A percentile compares a stretch with the other conserved stretches of the same genome.
These are phyloP conservation scores for Ameiurus melas DNA, from an alignment of 2,113 vertebrate genomes.

Conservation along the genomic window DNA sequence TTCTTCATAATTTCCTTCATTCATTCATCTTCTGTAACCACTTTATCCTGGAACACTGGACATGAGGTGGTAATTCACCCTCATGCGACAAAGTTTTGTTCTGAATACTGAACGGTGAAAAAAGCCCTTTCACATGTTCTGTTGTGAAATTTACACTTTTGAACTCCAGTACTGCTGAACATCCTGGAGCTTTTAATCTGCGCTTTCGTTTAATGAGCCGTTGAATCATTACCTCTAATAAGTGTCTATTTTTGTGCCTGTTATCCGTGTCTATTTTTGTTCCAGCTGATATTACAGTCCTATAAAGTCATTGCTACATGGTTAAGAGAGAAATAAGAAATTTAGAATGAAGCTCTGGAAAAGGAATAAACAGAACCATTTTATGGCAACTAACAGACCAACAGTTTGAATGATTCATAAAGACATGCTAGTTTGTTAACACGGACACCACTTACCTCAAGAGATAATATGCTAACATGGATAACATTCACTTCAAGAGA, in stretches of 20 bases:
- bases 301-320: neutral
- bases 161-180: neutral
- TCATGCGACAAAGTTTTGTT: neutral
- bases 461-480: neutral
- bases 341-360: neutral
- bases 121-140: neutral
- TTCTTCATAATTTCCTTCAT: neutral
- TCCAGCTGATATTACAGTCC: neutral
- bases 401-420: neutral
- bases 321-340: neutral
- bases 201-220: neutral
- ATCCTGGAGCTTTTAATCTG: neutral
- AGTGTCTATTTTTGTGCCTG: neutral
- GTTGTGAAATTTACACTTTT: neutral
- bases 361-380: neutral
- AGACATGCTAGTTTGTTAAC: neutral
- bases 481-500: neutral
- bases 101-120: neutral
- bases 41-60: neutral
- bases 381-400: neutral
- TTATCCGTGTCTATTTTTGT: neutral
- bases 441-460: neutral
- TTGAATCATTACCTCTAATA: neutral
- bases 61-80: neutral
- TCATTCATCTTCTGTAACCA: neutral